Conservation (phyloP, 2,797 vertebrate genomes). For the Philypnodon macrostomus region DNA sequence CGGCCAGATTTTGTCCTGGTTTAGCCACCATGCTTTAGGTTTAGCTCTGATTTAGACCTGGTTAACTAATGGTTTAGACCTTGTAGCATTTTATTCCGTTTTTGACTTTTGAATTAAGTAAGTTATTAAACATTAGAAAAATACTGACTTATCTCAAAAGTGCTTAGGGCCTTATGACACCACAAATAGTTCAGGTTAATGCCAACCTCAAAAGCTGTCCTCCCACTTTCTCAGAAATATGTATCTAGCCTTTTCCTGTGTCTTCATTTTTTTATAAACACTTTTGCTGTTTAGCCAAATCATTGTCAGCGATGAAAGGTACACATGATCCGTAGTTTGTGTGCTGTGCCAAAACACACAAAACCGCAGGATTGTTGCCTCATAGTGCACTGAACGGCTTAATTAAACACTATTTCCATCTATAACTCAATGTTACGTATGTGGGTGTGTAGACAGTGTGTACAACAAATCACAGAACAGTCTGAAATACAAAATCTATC, state of each 20-base stretch:
- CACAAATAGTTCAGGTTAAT: background rate
- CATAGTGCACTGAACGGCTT: conserved; percentile 4
- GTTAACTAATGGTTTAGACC: too few species aligned
- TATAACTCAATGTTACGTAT: conserved; percentile 9
- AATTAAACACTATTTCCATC: conserved; percentile 11
- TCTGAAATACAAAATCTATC: conserved; percentile 5
- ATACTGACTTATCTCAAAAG: too few species aligned
- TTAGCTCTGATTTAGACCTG: too few species aligned
- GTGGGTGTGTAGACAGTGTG: conserved; percentile 8
- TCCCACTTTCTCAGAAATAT: background rate
- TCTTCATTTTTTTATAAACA: background rate
- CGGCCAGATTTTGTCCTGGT: too few species aligned
- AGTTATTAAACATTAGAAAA: too few species aligned
- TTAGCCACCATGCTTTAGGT: too few species aligned
- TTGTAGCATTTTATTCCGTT: too few species aligned
- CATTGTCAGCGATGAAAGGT: conserved; percentile 8
- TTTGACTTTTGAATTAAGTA: too few species aligned
- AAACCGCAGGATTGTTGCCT: conserved; percentile 4
- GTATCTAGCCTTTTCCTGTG: background rate
- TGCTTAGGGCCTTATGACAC: too few species aligned
- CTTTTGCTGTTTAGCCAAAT: conserved; percentile 13
- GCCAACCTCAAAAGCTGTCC: background rate
- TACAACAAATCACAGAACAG: conserved; percentile 16
- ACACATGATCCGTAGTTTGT: conserved; percentile 14
- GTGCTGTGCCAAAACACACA: conserved; percentile 11